These are phyloP conservation scores for Apoda limacodes DNA, from an alignment of 2,888 invertebrate genomes.

Conservation along the genomic window DNA sequence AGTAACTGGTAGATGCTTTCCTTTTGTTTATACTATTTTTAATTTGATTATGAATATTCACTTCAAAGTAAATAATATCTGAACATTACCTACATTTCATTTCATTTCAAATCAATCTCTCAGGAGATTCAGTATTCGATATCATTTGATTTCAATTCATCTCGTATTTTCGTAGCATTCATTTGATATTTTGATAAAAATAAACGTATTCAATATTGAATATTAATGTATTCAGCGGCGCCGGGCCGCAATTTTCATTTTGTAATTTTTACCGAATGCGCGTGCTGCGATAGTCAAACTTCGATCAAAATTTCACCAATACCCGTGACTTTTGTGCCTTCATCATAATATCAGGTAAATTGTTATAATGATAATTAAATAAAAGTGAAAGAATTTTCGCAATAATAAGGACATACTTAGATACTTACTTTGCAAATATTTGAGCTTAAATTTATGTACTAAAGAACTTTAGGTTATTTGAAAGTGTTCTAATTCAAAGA, in stretches of 20 bases:
- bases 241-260: constrained; percentile 67
- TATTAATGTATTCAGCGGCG: constrained; percentile 67
- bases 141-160: constrained; percentile 45
- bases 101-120: constrained; percentile 49
- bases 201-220: constrained; percentile 68
- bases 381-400: no score
- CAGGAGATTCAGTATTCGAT: constrained; percentile 26
- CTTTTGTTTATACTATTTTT: constrained; percentile 15
- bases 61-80: constrained; percentile 32
- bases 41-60: constrained; percentile 7
- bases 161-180: constrained; percentile 44
- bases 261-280: constrained; percentile 68
- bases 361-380: no score
- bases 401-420: no score
- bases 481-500: no score
- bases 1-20: constrained; percentile 9
- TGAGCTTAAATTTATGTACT: no score
- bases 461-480: no score
- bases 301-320: no score
- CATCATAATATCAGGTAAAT: no score
- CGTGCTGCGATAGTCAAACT: constrained; percentile 31
- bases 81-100: constrained; percentile 37
- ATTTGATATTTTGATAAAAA: constrained; percentile 56
- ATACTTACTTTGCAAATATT: no score
- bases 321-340: no score